These are phyloP conservation scores for Cherax destructor DNA, from an alignment of 1,140 invertebrate species.

Conservation along the genomic window DNA sequence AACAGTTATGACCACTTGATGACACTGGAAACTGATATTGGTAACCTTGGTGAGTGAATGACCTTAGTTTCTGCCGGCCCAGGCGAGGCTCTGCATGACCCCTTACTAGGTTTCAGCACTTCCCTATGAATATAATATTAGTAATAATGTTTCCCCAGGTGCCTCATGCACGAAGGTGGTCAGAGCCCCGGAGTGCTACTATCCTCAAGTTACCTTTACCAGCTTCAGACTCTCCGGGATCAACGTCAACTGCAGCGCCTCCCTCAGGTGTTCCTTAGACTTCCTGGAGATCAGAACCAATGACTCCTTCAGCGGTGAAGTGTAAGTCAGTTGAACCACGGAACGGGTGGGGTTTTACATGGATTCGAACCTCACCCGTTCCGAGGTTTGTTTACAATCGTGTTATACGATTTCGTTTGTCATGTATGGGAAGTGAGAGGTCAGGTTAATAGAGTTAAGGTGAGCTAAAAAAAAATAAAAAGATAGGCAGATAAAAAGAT, in stretches of 20 bases:
- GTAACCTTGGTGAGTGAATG: no score
- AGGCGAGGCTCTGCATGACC: no score
- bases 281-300: constrained; percentile 28
- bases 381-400: no score
- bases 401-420: no score
- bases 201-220: constrained; percentile 40
- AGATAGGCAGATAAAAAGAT: background rate
- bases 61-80: no score
- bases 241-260: background rate
- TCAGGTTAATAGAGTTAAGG: background rate
- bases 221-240: constrained; percentile 29
- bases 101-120: no score
- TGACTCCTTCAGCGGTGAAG: constrained; percentile 1
- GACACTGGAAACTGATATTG: no score
- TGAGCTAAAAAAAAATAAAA: background rate
- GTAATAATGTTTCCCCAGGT: constrained; percentile 23
- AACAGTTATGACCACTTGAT: no score
- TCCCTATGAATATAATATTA: background rate
- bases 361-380: no score
- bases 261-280: constrained; percentile 19
- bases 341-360: no score
- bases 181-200: constrained; percentile 43
- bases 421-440: no score
- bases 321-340: background rate
- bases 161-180: constrained; percentile 35